Evolutionary conservation across 2,113 vertebrate genomes (phyloP).

Genomic region (Hydropotes inermis): DNA sequence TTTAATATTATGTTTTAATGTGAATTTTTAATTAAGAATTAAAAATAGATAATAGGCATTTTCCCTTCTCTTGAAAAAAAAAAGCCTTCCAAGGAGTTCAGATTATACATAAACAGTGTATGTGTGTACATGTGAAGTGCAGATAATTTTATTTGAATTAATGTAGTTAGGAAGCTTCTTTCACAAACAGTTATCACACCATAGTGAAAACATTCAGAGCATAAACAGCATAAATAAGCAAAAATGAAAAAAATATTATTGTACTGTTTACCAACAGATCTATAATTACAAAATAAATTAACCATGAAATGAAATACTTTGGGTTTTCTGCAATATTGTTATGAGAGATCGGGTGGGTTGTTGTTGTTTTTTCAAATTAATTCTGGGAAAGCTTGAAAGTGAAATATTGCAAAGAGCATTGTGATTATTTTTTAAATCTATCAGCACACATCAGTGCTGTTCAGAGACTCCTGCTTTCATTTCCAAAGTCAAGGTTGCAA

Average conservation of each 20-base stretch:
- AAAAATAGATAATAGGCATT: conserved; percentile 2
- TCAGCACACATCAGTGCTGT: not conserved
- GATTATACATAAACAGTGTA: not conserved
- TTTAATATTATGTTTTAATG: conserved; percentile 45
- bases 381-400: conserved; percentile 72
- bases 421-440: conserved; percentile 35
- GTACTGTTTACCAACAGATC: conserved; percentile 84
- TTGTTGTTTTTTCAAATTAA: conserved; percentile 77
- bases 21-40: conserved; percentile 65
- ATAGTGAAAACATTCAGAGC: conserved; percentile 76
- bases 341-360: conserved; percentile 74
- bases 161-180: conserved; percentile 68
- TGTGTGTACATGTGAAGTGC: not conserved
- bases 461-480: not conserved
- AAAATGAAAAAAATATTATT: conserved; percentile 80
- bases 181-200: conserved; percentile 69
- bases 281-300: conserved; percentile 87
- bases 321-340: conserved; percentile 78
- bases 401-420: conserved; percentile 31
- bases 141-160: conserved; percentile 71
- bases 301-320: conserved; percentile 84
- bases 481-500: conserved; percentile 23
- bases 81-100: not conserved
- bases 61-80: not conserved
- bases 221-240: conserved; percentile 74